A percentile compares a stretch with the other conserved stretches of the same genome.
These are phyloP conservation scores for Crossocerus cetratus DNA, from an alignment of 2,888 invertebrate genomes.

Conservation along the genomic window DNA sequence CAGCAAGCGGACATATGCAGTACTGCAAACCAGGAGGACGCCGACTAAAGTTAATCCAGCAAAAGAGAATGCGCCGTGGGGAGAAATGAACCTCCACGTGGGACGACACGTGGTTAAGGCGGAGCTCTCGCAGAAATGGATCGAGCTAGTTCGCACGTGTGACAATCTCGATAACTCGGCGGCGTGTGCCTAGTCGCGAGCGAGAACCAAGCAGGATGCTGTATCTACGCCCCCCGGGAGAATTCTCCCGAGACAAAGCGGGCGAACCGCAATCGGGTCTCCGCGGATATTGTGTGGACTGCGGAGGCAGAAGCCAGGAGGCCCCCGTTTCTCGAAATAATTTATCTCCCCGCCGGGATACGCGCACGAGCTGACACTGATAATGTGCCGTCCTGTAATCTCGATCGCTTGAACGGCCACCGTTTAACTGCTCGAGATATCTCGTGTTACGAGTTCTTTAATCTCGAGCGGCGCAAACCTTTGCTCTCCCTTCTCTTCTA, in stretches of 20 bases:
- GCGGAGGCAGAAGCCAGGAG: slow-evolving; percentile 14
- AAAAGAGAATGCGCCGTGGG: no score
- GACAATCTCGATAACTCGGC: slow-evolving; percentile 59
- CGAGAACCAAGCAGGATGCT: slow-evolving; percentile 65
- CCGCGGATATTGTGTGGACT: slow-evolving; percentile 49
- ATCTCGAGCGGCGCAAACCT: no score
- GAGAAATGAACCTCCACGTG: not conserved
- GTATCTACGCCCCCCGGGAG: slow-evolving; percentile 64
- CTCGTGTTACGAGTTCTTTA: no score
- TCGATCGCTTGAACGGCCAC: slow-evolving; percentile 17
- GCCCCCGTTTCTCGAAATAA: slow-evolving; percentile 53
- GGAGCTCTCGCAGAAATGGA: slow-evolving; percentile 22
- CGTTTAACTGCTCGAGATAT: no score
- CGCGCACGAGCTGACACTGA: slow-evolving; percentile 34
- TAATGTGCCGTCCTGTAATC: slow-evolving; percentile 47
- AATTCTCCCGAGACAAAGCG: slow-evolving; percentile 62
- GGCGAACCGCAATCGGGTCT: slow-evolving; percentile 61
- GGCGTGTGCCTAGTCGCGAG: slow-evolving; percentile 59
- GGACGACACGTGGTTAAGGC: slow-evolving; percentile 5
- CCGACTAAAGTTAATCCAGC: no score
- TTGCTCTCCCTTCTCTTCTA: no score
- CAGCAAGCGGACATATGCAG: no score
- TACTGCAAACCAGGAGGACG: no score
- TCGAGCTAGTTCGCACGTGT: slow-evolving; percentile 59
- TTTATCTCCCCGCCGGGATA: slow-evolving; percentile 50